These are phyloP conservation scores for Pelobates cultripes DNA, from an alignment of 2,797 vertebrate genomes.

Conservation along the genomic window DNA sequence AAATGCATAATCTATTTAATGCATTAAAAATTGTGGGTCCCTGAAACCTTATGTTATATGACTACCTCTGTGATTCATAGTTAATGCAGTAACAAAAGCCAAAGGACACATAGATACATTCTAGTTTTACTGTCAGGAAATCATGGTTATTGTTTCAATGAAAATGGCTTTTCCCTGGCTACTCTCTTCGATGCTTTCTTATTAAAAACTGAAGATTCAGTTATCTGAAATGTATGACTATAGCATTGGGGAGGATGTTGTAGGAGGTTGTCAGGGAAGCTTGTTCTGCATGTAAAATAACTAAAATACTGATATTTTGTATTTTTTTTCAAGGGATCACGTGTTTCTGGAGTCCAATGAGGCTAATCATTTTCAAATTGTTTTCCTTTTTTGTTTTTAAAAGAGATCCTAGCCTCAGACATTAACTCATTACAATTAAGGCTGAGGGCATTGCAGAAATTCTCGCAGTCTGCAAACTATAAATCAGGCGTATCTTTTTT, in stretches of 20 bases:
- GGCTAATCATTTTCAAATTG: slow-evolving; percentile 64
- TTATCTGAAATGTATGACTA: no score
- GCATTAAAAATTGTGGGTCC: no score
- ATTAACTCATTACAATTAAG: slow-evolving; percentile 26
- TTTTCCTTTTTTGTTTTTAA: slow-evolving; percentile 57
- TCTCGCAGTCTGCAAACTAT: not conserved
- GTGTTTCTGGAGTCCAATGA: slow-evolving; percentile 29
- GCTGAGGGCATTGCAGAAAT: not conserved
- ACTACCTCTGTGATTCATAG: no score
- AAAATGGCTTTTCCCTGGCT: not conserved
- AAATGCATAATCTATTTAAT: no score
- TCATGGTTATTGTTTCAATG: not conserved
- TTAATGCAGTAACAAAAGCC: no score
- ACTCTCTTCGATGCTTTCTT: not conserved
- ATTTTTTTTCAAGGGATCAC: slow-evolving; percentile 24
- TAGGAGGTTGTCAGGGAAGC: not conserved
- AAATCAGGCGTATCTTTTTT: slow-evolving; percentile 39
- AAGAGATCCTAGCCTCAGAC: not conserved
- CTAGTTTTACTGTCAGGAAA: not conserved
- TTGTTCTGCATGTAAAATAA: not conserved
- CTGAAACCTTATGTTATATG: no score
- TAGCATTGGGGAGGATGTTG: not conserved
- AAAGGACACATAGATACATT: no score
- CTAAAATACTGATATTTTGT: slow-evolving; percentile 10
- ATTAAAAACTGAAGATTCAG: not conserved